Conservation (phyloP, 2,797 vertebrate genomes). For the Hozukius guyotensis region DNA sequence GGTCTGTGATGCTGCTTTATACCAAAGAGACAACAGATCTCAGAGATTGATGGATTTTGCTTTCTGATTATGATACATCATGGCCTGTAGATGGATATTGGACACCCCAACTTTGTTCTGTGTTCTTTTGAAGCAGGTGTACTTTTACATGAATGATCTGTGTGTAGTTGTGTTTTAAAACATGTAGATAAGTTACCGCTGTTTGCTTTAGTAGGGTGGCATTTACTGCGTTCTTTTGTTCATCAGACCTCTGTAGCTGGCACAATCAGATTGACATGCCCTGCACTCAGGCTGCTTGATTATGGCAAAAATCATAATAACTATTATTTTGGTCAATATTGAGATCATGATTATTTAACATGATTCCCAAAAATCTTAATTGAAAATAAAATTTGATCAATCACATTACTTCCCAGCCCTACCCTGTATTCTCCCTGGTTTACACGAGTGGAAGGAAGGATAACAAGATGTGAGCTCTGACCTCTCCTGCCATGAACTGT, state of each 20-base stretch:
- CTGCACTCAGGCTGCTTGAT: background rate
- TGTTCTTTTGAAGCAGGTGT: background rate
- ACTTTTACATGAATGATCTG: background rate
- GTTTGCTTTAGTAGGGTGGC: background rate
- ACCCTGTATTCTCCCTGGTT: background rate
- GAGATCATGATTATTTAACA: background rate
- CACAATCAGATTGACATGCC: background rate
- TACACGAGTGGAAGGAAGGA: background rate
- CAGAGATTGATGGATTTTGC: background rate
- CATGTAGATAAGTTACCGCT: background rate
- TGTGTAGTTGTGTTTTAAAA: background rate
- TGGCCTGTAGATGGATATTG: background rate
- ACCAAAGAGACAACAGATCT: background rate
- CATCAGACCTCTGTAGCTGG: background rate
- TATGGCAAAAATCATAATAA: background rate
- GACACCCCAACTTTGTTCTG: background rate
- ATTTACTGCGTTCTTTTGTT: background rate
- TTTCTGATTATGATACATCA: background rate
- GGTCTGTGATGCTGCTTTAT: background rate
- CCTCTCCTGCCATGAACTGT: constrained; percentile 98
- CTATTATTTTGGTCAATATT: background rate
- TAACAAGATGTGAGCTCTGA: constrained; percentile 68
- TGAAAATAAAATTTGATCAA: too few relatives aligned
- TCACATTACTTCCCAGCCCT: too few relatives aligned
- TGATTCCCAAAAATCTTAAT: background rate